A percentile compares a stretch with the other conserved stretches of the same genome.
These are phyloP conservation scores for Masticophis lateralis DNA, from an alignment of 2,797 vertebrate species.

Conservation along the genomic window DNA sequence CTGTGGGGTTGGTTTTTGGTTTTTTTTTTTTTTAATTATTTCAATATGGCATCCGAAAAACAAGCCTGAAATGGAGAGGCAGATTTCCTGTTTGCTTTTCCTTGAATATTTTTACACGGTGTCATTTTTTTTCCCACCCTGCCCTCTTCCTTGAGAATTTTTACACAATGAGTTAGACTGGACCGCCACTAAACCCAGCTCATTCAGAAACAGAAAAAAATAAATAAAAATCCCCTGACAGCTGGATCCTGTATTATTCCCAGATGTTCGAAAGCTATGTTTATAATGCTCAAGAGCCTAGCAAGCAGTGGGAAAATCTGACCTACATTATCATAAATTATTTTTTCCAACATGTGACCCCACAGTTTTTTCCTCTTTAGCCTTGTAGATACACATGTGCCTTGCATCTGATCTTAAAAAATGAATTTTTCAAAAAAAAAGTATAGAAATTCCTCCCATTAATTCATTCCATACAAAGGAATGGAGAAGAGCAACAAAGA, in stretches of 20 bases:
- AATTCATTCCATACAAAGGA: conserved; percentile 68
- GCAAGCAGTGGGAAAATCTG: conserved; percentile 42
- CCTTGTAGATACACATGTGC: conserved; percentile 31
- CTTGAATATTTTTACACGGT: conserved; percentile 67
- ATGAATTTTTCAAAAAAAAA: conserved; percentile 2
- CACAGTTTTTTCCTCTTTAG: conserved; percentile 34
- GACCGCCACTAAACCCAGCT: conserved; percentile 66
- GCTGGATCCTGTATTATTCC: conserved; percentile 69
- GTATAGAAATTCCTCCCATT: conserved; percentile 60
- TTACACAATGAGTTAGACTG: conserved; percentile 71
- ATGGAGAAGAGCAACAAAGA: not conserved
- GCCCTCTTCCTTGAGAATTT: conserved; percentile 74
- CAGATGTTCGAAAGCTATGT: conserved; percentile 54
- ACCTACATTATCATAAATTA: conserved; percentile 41
- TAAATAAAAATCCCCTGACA: conserved; percentile 29
- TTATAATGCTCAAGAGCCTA: conserved; percentile 38
- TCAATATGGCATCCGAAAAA: conserved; percentile 60
- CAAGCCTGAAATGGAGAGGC: conserved; percentile 64
- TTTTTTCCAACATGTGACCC: conserved; percentile 35
- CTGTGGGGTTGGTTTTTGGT: not conserved
- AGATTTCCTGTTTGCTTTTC: conserved; percentile 68
- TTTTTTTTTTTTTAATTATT: conserved; percentile 42
- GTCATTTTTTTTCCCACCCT: conserved; percentile 76
- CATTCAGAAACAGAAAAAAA: not conserved
- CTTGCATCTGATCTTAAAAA: conserved; percentile 47